Base-by-base conservation (phyloP, 2,797 vertebrate species). In the Champsocephalus esox region DNA sequence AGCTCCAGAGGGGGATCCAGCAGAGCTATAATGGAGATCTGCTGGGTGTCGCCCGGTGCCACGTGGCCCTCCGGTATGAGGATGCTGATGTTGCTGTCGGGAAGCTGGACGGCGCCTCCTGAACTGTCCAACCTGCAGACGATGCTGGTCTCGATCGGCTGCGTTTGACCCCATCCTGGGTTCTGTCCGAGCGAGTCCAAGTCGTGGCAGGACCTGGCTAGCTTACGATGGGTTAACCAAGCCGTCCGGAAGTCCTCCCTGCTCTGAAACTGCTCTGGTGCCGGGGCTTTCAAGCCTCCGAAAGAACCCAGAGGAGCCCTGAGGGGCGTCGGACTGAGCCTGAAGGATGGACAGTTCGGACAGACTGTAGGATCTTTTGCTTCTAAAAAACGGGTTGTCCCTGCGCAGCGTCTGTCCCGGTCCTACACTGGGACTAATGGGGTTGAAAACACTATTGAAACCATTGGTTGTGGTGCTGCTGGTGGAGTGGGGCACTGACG, bases 131-230 rank as follows among this genome's bases (percentile, higher is more conserved):
- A 85, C 70, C 96, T 96, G 86, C 97, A 99, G 48, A 98, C 97
- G 0, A 98, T 97, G 82, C 94, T 98, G 1, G 96, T 98, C 89
- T 99, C 98, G 71, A 99, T 95, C 0, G 98, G 97, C 32, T 99
- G 98, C 0, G 98, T 99, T 93, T 99, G 98, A 55, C 98, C 98
- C 98, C 97, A 99, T 13, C 98, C 98, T 0, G 97, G 98, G 83
- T 92, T 99, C 72, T 98, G 97, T 68, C 97, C 98, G 2, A 99
- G 91, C 9, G 97, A 94, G 86, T 99, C 96, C 84, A 99, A 81
- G 82, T 99, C 97, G 0, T 99, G 98, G 87, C 98, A 99, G 12
- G 98, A 99, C 75, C 98, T 93, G 75, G 98, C 96, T 77, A 99
- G 88, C 86, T 99, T 99, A 63, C 98, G 96, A 79, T 99, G 98